phyloP scores from a whole-genome alignment of 2,113 vertebrate species.

The Phycodurus eques region DNA sequence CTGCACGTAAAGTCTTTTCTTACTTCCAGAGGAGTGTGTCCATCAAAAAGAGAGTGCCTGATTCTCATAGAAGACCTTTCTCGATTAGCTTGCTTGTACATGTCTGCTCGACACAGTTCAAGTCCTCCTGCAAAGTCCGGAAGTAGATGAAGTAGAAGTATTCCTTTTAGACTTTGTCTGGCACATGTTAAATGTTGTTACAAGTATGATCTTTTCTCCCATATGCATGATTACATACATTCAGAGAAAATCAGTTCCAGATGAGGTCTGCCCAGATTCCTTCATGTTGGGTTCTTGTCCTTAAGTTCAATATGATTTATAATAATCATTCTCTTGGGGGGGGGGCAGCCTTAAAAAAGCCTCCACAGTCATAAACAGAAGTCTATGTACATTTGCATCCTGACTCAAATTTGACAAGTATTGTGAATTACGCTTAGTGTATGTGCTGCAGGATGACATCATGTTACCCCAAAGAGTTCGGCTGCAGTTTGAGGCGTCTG shows the following conservation, averaged over 20 bases:
- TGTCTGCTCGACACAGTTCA: neutral
- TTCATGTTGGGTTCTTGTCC: neutral
- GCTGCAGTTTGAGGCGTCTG: conserved; percentile 79
- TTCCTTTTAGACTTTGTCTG: neutral
- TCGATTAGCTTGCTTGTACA: neutral
- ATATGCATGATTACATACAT: conserved; percentile 3
- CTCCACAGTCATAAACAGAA: neutral
- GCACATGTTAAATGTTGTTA: conserved; percentile 7
- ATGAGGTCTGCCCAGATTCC: neutral
- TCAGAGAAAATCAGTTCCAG: conserved; percentile 1
- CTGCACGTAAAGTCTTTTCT: neutral
- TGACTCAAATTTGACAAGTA: neutral
- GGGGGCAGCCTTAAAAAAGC: neutral
- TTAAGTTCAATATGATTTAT: neutral
- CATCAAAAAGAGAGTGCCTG: neutral
- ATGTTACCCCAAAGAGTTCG: conserved; percentile 90
- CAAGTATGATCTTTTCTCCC: conserved; percentile 2
- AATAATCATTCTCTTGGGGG: neutral
- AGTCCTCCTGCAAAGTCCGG: neutral
- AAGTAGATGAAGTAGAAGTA: neutral
- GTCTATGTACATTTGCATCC: neutral
- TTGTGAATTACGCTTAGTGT: neutral
- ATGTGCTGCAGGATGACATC: conserved; percentile 82
- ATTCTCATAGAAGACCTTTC: conserved; percentile 11
- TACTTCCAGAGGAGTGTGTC: neutral